phyloP scores from a whole-genome alignment of 2,888 invertebrate species.

The Meteorus cinctellus region DNA sequence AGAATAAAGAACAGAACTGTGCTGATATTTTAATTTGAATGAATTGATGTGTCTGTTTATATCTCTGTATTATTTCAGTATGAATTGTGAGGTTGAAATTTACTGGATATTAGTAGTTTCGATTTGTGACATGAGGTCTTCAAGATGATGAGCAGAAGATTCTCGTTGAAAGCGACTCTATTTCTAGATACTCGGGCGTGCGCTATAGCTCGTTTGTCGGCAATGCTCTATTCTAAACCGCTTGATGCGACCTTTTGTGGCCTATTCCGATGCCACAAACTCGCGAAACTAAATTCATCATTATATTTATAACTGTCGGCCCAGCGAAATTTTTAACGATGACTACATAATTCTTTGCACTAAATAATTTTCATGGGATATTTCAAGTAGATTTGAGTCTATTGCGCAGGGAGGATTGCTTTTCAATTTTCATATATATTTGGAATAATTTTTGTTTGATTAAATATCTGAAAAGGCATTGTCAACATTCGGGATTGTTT shows the following conservation, averaged over 20 bases:
- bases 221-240: constrained; percentile 26
- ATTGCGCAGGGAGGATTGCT: too few species aligned
- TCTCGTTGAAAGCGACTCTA: constrained; percentile 19
- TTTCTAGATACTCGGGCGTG: constrained; percentile 36
- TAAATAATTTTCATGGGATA: neutral
- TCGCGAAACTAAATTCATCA: constrained; percentile 51
- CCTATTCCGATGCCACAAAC: constrained; percentile 45
- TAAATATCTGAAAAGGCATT: too few species aligned
- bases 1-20: neutral
- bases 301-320: constrained; percentile 51
- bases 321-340: neutral
- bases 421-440: too few species aligned
- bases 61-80: too few species aligned
- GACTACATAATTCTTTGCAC: neutral
- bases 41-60: neutral
- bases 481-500: too few species aligned
- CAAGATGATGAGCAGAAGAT: neutral
- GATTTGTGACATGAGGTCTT: constrained; percentile 19
- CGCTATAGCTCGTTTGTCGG: constrained; percentile 10
- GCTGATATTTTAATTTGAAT: neutral
- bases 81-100: neutral
- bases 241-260: constrained; percentile 50
- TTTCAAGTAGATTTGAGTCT: too few species aligned
- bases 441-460: too few species aligned
- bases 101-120: neutral